A percentile compares a stretch with the other conserved stretches of the same genome.
Conservation (phyloP, 2,113 vertebrate genomes). For the Tupaia tana region DNA sequence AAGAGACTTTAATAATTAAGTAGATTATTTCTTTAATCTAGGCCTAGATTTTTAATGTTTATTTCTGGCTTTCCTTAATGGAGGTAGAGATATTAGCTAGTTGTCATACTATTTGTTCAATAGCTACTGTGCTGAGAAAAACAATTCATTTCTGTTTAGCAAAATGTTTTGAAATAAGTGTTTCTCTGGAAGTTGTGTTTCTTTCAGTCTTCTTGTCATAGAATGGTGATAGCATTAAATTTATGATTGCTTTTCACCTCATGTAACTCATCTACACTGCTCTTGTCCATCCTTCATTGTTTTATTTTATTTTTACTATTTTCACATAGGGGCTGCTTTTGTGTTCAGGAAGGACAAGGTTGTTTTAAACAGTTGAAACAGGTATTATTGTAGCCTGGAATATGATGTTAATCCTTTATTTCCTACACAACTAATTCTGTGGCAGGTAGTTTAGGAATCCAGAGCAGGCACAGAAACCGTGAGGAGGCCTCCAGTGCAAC, state of each 20-base stretch:
- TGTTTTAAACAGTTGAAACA: constrained; percentile 35
- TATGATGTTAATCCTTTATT: neutral
- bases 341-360: neutral
- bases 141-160: constrained; percentile 19
- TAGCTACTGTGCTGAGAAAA: constrained; percentile 20
- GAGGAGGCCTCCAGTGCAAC: neutral
- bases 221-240: constrained; percentile 3
- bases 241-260: constrained; percentile 30
- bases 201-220: constrained; percentile 50
- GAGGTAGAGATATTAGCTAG: neutral
- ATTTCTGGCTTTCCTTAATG: constrained; percentile 48
- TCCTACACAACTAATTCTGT: neutral
- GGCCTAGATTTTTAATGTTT: constrained; percentile 22
- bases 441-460: constrained; percentile 9
- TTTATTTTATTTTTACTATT: neutral
- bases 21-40: constrained; percentile 41
- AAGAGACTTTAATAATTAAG: constrained; percentile 58
- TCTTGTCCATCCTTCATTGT: neutral
- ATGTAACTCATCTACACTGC: neutral
- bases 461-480: neutral
- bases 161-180: constrained; percentile 56
- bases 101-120: neutral
- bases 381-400: neutral
- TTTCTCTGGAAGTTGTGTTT: neutral
- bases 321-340: neutral